These are phyloP conservation scores for Apostichopus californicus DNA, from an alignment of 35 echinoderm and acorn worm genomes.

Conservation along the genomic window DNA sequence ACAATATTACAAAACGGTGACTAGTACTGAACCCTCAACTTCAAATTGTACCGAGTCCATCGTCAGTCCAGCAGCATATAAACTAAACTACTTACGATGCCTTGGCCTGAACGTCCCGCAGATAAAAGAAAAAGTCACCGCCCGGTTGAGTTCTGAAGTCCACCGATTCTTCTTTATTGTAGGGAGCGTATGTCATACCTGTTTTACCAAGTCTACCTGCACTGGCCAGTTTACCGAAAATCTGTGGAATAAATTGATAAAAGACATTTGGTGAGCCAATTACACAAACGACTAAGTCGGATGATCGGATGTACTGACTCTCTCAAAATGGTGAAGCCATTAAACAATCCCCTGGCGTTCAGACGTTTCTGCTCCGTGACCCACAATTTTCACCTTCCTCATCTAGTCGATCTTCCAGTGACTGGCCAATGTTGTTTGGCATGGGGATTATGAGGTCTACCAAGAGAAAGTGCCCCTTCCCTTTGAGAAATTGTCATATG, in stretches of 20 bases:
- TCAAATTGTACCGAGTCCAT: too few species aligned
- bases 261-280: too few species aligned
- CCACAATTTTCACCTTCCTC: background rate
- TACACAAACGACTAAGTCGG: too few species aligned
- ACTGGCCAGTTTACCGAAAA: constrained; percentile 13
- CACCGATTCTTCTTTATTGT: constrained; percentile 49
- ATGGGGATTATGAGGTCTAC: too few species aligned
- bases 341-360: background rate
- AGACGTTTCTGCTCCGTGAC: background rate
- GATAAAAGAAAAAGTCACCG: constrained; percentile 89
- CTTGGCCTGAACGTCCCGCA: constrained; percentile 81
- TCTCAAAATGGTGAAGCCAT: background rate
- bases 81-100: constrained; percentile 71
- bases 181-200: background rate
- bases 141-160: constrained; percentile 85
- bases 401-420: too few species aligned
- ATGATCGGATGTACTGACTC: too few species aligned
- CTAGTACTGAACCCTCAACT: too few species aligned
- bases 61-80: too few species aligned
- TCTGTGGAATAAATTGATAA: background rate
- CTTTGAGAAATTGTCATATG: background rate
- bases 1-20: too few species aligned
- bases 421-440: too few species aligned
- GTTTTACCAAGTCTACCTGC: background rate
- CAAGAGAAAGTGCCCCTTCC: background rate